Conservation (phyloP, 2,113 vertebrate genomes). For the Columba livia region DNA sequence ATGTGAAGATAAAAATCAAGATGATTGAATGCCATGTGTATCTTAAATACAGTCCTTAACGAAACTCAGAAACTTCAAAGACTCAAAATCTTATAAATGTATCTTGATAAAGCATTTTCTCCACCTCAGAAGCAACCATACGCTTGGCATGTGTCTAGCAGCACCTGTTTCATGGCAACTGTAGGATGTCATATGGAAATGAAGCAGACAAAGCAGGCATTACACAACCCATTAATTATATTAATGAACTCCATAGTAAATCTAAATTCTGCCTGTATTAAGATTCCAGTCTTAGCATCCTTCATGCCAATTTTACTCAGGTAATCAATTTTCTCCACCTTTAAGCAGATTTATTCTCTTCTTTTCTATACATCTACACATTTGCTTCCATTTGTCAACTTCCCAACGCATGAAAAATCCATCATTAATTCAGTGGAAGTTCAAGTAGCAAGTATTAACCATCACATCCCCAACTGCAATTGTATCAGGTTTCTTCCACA, state of each 20-base stretch:
- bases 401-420: neutral
- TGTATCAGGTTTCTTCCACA: neutral
- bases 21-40: neutral
- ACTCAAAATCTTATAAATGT: neutral
- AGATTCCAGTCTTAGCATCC: neutral
- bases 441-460: neutral
- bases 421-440: neutral
- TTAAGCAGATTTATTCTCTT: neutral
- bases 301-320: neutral
- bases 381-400: neutral
- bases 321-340: neutral
- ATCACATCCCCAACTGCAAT: neutral
- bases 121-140: neutral
- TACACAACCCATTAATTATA: neutral
- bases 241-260: neutral
- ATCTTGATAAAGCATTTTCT: neutral
- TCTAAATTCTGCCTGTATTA: neutral
- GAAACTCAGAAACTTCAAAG: neutral
- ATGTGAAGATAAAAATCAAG: neutral
- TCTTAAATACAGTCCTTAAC: neutral
- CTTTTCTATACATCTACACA: neutral
- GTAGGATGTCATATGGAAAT: neutral
- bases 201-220: neutral
- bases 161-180: neutral
- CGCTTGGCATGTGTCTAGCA: neutral